Evolutionary conservation across 2,113 vertebrate species (phyloP).

Genomic region (Apaloderma vittatum): DNA sequence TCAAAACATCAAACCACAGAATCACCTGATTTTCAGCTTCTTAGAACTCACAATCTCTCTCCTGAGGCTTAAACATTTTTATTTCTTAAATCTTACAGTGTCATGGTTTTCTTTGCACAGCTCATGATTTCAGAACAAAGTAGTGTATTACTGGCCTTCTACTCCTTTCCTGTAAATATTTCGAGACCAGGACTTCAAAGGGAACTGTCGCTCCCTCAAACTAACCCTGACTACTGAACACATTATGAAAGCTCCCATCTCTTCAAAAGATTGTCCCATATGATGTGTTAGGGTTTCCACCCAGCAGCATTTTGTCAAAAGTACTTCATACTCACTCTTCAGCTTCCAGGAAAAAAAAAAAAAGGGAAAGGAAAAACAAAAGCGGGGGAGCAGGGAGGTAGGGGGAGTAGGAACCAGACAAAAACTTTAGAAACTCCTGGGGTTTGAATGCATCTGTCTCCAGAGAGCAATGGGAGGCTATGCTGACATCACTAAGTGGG

Average conservation of each 20-base stretch:
- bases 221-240: not conserved
- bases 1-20: constrained; percentile 15
- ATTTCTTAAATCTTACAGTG: not conserved
- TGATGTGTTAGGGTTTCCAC: not conserved
- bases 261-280: not conserved
- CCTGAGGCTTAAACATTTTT: not conserved
- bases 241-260: not conserved
- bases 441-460: not conserved
- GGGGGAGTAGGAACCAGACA: too few species aligned
- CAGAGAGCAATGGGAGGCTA: not conserved
- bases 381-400: too few species aligned
- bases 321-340: not conserved
- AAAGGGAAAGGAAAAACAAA: rapidly evolving
- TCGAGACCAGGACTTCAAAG: not conserved
- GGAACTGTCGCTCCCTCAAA: not conserved
- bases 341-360: not conserved
- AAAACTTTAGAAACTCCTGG: not conserved
- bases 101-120: not conserved
- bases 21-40: not conserved
- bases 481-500: rapidly evolving
- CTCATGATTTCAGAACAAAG: not conserved
- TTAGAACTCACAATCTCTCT: not conserved
- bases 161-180: not conserved
- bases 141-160: not conserved
- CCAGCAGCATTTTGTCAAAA: not conserved